Percentiles rank a stretch among this genome's conserved stretches.
Conservation (phyloP, 2,888 invertebrate genomes). For the Metellina segmentata region DNA sequence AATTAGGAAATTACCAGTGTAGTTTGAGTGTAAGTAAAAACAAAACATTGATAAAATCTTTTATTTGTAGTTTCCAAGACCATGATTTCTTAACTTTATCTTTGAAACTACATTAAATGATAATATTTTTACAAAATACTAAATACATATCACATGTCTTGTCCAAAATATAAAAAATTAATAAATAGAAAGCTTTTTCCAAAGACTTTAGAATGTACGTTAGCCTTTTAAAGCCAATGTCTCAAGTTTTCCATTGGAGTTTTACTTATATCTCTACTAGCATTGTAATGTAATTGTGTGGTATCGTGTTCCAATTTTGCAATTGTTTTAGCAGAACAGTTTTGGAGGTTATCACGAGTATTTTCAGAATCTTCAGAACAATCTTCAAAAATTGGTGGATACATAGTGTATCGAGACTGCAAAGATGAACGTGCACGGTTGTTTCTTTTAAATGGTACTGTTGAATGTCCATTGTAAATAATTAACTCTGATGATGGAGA, state of each 20-base stretch:
- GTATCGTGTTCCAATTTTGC: constrained; percentile 8
- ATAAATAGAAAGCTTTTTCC: neutral
- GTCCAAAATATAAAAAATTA: constrained; percentile 26
- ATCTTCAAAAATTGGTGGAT: constrained; percentile 77
- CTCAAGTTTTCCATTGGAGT: constrained; percentile 4
- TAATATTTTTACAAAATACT: neutral
- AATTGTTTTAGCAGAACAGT: neutral
- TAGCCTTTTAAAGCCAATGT: constrained; percentile 24
- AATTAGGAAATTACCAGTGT: no score
- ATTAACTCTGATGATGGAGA: constrained; percentile 48
- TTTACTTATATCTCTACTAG: neutral
- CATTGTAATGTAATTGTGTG: neutral
- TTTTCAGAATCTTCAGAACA: constrained; percentile 76
- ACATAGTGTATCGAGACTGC: constrained; percentile 72
- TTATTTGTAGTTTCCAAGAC: neutral
- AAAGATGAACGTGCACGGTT: constrained; percentile 82
- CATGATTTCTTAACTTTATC: neutral
- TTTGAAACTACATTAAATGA: neutral
- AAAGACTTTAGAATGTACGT: neutral
- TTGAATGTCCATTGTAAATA: constrained; percentile 65
- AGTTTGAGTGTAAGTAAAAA: no score
- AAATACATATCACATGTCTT: constrained; percentile 39
- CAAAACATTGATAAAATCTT: neutral
- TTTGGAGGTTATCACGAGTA: constrained; percentile 28
- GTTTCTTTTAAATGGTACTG: constrained; percentile 79